Percentiles rank a stretch among this genome's conserved stretches.
Evolutionary conservation across 2,888 invertebrate species (phyloP).

Genomic region (Andricus curvator): DNA sequence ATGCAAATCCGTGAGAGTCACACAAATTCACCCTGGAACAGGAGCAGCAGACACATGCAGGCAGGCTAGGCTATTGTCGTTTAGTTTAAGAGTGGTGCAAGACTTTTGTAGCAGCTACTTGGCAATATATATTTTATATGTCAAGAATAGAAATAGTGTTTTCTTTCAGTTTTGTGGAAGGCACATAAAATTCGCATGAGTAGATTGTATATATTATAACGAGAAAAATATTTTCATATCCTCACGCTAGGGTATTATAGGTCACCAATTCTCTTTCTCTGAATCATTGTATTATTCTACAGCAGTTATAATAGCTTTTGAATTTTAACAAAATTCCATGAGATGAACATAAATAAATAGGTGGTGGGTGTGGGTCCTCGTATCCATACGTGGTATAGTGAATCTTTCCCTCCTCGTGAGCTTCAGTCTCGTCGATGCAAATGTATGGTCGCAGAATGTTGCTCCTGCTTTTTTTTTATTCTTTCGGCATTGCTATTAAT

Average conservation of each 20-base stretch:
- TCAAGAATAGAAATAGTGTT: background rate
- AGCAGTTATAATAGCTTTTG: too few species aligned
- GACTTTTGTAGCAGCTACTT: background rate
- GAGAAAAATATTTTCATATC: background rate
- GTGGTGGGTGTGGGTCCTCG: conserved; percentile 70
- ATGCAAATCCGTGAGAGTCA: too few species aligned
- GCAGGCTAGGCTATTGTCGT: background rate
- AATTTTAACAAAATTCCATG: conserved; percentile 2
- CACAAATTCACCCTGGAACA: background rate
- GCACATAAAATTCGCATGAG: background rate
- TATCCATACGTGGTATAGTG: conserved; percentile 59
- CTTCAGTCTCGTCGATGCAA: too few species aligned
- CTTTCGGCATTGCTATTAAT: too few species aligned
- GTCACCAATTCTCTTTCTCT: too few species aligned
- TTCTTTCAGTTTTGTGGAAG: background rate
- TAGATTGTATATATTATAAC: background rate
- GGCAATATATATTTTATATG: background rate
- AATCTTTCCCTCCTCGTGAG: too few species aligned
- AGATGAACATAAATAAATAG: conserved; percentile 68
- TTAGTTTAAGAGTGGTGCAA: background rate
- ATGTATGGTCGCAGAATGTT: too few species aligned
- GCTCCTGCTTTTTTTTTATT: too few species aligned
- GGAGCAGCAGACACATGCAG: background rate
- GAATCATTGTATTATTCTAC: too few species aligned
- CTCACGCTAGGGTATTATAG: too few species aligned